Conservation (phyloP, 23 tunicate genomes). For the Halocynthia roretzi region DNA sequence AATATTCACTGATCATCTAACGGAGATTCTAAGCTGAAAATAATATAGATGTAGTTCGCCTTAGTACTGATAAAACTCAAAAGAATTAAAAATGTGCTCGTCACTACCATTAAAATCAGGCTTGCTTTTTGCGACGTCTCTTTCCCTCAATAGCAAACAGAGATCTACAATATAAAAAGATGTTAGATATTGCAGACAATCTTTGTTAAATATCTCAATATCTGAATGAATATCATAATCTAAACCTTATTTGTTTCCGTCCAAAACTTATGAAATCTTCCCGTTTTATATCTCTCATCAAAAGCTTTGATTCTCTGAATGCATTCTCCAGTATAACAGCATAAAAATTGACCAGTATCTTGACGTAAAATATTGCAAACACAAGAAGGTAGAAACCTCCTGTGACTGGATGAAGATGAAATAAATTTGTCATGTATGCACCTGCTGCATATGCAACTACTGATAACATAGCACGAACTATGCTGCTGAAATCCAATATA, state of each 20-base stretch:
- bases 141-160: constrained; percentile 8
- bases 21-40: no score
- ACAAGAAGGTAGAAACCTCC: constrained; percentile 42
- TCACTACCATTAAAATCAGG: no score
- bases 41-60: no score
- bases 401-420: constrained; percentile 31
- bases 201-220: not conserved
- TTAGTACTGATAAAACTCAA: not conserved
- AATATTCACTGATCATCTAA: no score
- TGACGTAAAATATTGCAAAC: constrained; percentile 35
- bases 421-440: constrained; percentile 53
- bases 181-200: not conserved
- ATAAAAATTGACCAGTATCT: constrained; percentile 56
- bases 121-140: not conserved
- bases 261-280: constrained; percentile 34
- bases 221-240: no score
- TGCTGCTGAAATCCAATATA: constrained; percentile 41
- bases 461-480: constrained; percentile 43
- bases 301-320: constrained; percentile 47
- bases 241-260: constrained; percentile 65
- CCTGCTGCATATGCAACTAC: constrained; percentile 67
- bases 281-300: constrained; percentile 32
- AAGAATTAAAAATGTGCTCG: not conserved
- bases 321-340: constrained; percentile 50
- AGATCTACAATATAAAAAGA: not conserved